Base-by-base conservation (phyloP, 2,113 vertebrate genomes). In the Phalacrocorax pelagicus region DNA sequence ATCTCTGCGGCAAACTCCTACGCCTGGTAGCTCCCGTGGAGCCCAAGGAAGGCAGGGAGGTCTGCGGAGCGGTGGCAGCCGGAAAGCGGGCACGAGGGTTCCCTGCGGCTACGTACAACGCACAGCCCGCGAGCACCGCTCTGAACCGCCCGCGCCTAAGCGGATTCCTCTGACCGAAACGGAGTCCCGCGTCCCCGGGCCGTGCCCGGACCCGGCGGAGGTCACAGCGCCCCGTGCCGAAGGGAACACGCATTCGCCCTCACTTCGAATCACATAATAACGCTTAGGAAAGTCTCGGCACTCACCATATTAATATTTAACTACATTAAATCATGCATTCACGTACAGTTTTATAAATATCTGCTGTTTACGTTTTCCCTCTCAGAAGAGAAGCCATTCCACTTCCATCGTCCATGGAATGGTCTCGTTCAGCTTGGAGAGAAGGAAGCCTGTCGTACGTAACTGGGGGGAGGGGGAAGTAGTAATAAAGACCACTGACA, bases 21-120 rank as follows among this genome's bases (percentile, higher is more conserved):
- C 0, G 0, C 4, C 62, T 1, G 3, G 62, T 3, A 40, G 38
- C 82, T 30, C 30, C 71, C 0, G 0, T 0, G 1, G 36, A n/a
- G 84, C 63, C 18, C 2, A 7, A 9, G 55, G 79, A 54, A 10
- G 8, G 6, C 4, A 0, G 9, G 42, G 46, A 44, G 58, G 21
- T 14, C 67, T 40, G 72, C 0, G 4, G 3, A 32, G 65, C 0
- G 2, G 52, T 5, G 66, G 44, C 54, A 44, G 52, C 27, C 3
- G 5, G 15, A 57, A 27, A 36, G 40, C 5, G 3, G 18, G 42
- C 65, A 29, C 44, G 1, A 5, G 1, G 36, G 27, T 17, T 42
- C 32, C 72, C 88, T 19, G 42, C 1, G 55, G 52, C 54, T 29
- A 20, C 3, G 7, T 32, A 26, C 36, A 18, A 52, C 44, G 12